Evolutionary conservation across 1,140 invertebrate species (phyloP), one percentile per base, ranked within the genome.

Genomic region (Pentalonia nigronervosa): DNA sequence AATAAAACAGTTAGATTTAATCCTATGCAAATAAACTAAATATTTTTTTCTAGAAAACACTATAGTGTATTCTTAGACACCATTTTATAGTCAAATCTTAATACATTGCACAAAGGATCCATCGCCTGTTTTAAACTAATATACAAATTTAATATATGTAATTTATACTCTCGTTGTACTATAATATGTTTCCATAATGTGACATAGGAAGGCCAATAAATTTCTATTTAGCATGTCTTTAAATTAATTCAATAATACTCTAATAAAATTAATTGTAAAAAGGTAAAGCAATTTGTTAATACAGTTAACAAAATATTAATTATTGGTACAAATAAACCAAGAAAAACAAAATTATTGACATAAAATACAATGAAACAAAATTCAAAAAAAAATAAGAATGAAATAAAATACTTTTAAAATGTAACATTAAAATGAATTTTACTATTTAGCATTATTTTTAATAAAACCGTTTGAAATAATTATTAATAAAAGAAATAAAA

Each of bases 71-170:
- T 87, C 30, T 50, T 20, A 34, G 41, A 50, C 45, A 87, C 86
- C 86, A 48, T 87, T 48, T 8, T 34, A 87, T 47, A 87, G 84
- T 87, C 34, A 48, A 87, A 48, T 87, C 30, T 34, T 45, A 87
- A 34, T 34, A 87, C 45, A 87, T 48, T 87, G 86, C 86, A 87
- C 86, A 48, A 48, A 87, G 47, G 47, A 87, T 87, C 86, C 47
- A 87, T 87, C 47, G 86, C 86, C 86, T 87, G 86, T 87, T 48
- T 87, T 87, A 34, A 30, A 86, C 41, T 34, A 87, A 34, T 48
- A n/a, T 50, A 47, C 11, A 47, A 87, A 50, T 47, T 48, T 34
- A 41, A 2, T 41, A 86, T 86, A n/a, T 7, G 7, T 48, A 50
- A 21, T 47, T 48, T 87, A 48, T 48, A 47, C n/a, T 87, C 30